phyloP scores from a whole-genome alignment of 2,888 invertebrate genomes.

The Drosophila antonietae region DNA sequence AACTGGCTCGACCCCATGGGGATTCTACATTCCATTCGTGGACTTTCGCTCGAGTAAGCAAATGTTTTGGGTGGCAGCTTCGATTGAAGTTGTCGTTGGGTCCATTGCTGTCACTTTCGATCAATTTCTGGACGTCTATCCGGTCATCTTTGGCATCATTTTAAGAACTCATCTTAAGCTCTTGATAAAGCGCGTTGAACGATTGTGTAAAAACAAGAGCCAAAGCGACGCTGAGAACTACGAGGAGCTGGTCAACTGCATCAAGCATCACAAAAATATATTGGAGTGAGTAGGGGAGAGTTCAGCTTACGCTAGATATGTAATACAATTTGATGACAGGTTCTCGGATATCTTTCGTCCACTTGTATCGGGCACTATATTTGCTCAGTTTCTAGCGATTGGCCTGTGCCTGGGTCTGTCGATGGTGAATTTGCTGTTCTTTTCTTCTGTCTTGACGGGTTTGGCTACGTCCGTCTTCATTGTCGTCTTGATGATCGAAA shows the following conservation, averaged over 20 bases:
- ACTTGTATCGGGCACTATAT: constrained; percentile 43
- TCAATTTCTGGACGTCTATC: constrained; percentile 32
- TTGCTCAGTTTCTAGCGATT: constrained; percentile 52
- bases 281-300: constrained; percentile 31
- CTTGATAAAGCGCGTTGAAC: constrained; percentile 22
- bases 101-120: constrained; percentile 3
- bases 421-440: constrained; percentile 52
- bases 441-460: constrained; percentile 35
- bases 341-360: constrained; percentile 37
- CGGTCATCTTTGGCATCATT: constrained; percentile 31
- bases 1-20: constrained; percentile 41
- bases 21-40: constrained; percentile 45
- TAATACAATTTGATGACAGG: constrained; percentile 7
- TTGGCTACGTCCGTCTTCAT: constrained; percentile 32
- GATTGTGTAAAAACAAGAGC: constrained; percentile 16
- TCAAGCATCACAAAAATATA: constrained; percentile 45
- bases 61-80: constrained; percentile 24
- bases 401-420: constrained; percentile 49
- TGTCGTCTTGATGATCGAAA: constrained; percentile 30
- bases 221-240: constrained; percentile 15
- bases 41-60: constrained; percentile 22
- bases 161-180: constrained; percentile 37
- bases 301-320: neutral
- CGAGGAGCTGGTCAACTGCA: constrained; percentile 37
- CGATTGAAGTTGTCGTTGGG: constrained; percentile 14